Evolutionary conservation across 2,113 vertebrate species (phyloP), one percentile per base, ranked within the genome.

Genomic region (Malurus elegans): DNA sequence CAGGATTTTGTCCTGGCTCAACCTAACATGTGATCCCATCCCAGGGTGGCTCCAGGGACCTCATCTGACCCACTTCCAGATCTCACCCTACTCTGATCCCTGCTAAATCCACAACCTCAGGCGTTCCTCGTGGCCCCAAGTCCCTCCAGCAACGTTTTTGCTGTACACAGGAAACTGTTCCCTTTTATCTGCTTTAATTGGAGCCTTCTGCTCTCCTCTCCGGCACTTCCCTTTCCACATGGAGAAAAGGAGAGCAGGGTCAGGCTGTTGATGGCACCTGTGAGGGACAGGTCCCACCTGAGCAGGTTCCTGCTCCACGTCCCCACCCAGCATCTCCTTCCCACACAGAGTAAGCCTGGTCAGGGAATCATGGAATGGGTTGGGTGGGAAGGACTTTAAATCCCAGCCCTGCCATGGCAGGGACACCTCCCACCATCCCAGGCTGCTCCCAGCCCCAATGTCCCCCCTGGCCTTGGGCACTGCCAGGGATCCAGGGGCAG

Each of bases 121-220:
- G 85, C 18, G n/a, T 66, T 84, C 88, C 95, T 90, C 9, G 36
- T 86, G 58, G 93, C 79, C 88, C 53, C 4, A 13, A 80, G 54
- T 83, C 71, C 85, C 92, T 95, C 85, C 90, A 95, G 96, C 90
- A 62, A 42, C 2, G 6, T 58, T 83, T 67, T 47, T 79, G 86
- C 93, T 90, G 50, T 92, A 62, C 93, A 70, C 8, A 66, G 45
- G 85, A 88, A 96, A 92, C 58, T 0, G 17, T 61, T 86, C 73
- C 85, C 94, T 97, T 90, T 96, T 70, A 96, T 90, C 85, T 90
- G 57, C 82, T 90, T 76, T 97, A 86, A 96, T 95, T 94, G 58
- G 38, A 93, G 32, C 62, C 58, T 93, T 90, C 85, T 86, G 45
- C 62, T 75, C 82, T 34, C 65, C 58, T 40, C 58, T 48, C 85